These are phyloP conservation scores for Pelagia noctiluca DNA, from an alignment of 30 jellyfish, hydroid and myxozoan species.

Conservation along the genomic window DNA sequence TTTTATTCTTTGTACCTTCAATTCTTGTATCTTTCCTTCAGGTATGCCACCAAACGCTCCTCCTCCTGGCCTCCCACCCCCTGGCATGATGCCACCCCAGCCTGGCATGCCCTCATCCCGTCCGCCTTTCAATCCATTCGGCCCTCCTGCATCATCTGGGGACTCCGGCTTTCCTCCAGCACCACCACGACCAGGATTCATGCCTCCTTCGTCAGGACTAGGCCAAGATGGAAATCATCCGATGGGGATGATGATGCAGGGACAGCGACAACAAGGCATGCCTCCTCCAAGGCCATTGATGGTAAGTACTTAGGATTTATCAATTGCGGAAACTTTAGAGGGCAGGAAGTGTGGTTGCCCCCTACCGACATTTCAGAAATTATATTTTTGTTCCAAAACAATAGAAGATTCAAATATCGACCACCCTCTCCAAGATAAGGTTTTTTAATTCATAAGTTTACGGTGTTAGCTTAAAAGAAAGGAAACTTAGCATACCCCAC, in stretches of 20 bases:
- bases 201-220: constrained; percentile 50
- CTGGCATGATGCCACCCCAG: constrained; percentile 85
- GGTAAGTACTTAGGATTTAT: constrained; percentile 25
- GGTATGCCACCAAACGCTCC: constrained; percentile 59
- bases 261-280: constrained; percentile 29
- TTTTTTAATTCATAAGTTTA: too few relatives aligned
- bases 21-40: constrained; percentile 40
- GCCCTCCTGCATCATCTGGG: neutral
- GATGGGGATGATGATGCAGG: constrained; percentile 29
- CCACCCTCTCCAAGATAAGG: neutral
- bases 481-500: too few relatives aligned
- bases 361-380: too few relatives aligned
- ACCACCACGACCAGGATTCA: constrained; percentile 57
- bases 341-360: neutral
- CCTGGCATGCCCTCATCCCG: constrained; percentile 79
- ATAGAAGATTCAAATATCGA: too few relatives aligned
- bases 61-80: constrained; percentile 76
- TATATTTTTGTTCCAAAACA: neutral
- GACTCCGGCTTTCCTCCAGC: neutral
- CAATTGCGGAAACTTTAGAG: neutral
- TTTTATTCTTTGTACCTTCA: too few relatives aligned
- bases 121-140: constrained; percentile 35
- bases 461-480: neutral
- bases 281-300: constrained; percentile 70
- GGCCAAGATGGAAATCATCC: constrained; percentile 26